Evolutionary conservation across 1,140 invertebrate genomes (phyloP), one percentile per base, ranked within the genome.

Genomic region (Papilio machaon): DNA sequence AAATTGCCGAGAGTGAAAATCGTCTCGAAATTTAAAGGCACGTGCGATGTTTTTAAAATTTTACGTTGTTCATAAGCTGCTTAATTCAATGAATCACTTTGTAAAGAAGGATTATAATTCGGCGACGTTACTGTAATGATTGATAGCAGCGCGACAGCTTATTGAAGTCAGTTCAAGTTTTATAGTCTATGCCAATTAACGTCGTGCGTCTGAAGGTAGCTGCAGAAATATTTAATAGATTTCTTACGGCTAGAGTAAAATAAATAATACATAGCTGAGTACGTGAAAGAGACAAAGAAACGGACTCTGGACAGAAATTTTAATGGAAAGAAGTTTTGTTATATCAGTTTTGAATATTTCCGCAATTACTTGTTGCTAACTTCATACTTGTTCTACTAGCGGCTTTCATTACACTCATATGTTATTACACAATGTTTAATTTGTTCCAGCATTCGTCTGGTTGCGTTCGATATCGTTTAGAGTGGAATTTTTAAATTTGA

Each of bases 11-110:
- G 30, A 35, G 52, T 2, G 64, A 70, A 70, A 70, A 70, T 70
- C 64, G 30, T 70, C 17, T 73, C 73, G 13, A 43, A 17, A 46
- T 73, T 11, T 30, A 30, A 52, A 52, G 74, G 47, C 74, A 76
- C 74, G 74, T 76, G 74, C 74, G 74, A 47, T 23, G 74, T 52
- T 76, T 76, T 52, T 74, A 74, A 43, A 64, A 64, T 64, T 38
- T 8, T 46, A 76, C 47, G 23, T 52, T 76, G 74, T 64, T 49
- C 17, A 64, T 82, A 82, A 82, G 73, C 82, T 19, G 82, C 73
- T 80, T 82, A 82, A 49, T 35, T 73, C 70, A 73, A 58, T 19
- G 76, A 80, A 82, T 82, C 75, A 82, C 82, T 73, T 70, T 73
- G 82, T 82, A 79, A 82, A 80, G 81, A 80, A 67, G 46, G 54